Conservation (phyloP, 2,888 invertebrate genomes). For the Dexiosoma caninum region DNA sequence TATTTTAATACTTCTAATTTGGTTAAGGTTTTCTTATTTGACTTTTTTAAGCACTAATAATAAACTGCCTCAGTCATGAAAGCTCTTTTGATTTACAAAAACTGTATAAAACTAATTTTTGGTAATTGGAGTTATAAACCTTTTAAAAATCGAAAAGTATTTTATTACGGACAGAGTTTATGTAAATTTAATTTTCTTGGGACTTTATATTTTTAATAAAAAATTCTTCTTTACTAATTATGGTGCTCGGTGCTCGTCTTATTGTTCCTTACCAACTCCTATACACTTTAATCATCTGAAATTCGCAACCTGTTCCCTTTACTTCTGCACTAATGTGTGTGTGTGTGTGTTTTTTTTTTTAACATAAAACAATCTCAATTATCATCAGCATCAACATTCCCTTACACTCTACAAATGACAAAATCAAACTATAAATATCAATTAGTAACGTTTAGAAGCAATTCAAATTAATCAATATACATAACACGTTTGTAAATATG, state of each 20-base stretch:
- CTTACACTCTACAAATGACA: constrained; percentile 4
- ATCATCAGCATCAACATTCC: constrained; percentile 27
- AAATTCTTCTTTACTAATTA: not conserved
- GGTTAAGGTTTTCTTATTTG: constrained; percentile 14
- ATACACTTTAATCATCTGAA: not conserved
- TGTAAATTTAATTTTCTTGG: no score
- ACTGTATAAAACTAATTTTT: no score
- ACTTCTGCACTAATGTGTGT: not conserved
- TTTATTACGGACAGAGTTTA: no score
- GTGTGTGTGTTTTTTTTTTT: not conserved
- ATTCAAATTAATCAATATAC: constrained; percentile 45
- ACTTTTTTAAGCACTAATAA: not conserved
- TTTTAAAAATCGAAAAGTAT: no score
- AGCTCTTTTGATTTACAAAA: no score
- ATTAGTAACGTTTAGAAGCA: constrained; percentile 47
- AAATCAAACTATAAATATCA: constrained; percentile 42
- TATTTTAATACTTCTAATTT: constrained; percentile 31
- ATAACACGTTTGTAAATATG: constrained; percentile 50
- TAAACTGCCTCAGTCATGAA: no score
- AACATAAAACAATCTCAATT: constrained; percentile 15
- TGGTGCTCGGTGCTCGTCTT: constrained; percentile 42
- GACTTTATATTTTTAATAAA: not conserved
- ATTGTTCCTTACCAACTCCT: constrained; percentile 22
- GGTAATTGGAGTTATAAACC: no score
- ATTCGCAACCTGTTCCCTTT: not conserved